A percentile compares a stretch with the other conserved stretches of the same genome.
Evolutionary conservation across 2,797 vertebrate species (phyloP).

Genomic region (Scomberomorus guttatus): DNA sequence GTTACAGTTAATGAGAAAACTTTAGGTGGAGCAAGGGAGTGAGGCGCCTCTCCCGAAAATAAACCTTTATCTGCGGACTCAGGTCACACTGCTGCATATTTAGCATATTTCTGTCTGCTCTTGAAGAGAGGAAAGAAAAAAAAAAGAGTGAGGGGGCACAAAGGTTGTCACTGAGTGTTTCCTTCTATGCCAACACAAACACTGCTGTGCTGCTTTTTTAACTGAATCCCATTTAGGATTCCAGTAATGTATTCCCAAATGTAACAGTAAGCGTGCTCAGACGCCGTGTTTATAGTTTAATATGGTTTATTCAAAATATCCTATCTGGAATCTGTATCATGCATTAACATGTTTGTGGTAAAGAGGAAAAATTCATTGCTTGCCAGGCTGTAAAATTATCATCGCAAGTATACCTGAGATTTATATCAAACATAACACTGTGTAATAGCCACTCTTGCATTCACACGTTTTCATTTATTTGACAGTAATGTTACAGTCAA

Average conservation of each 20-base stretch:
- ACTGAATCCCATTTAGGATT: conserved; percentile 59
- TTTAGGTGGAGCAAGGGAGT: conserved; percentile 47
- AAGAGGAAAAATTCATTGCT: conserved; percentile 19
- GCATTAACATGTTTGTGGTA: conserved; percentile 16
- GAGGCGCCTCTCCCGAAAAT: conserved; percentile 74
- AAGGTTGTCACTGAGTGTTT: conserved; percentile 37
- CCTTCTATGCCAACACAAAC: conserved; percentile 55
- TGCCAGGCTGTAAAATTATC: conserved; percentile 46
- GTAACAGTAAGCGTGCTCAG: background rate
- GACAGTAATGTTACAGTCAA: conserved; percentile 59
- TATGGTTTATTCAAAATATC: conserved; percentile 30
- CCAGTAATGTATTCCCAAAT: conserved; percentile 36
- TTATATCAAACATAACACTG: conserved; percentile 41
- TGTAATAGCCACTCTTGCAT: conserved; percentile 39
- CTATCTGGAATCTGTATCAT: conserved; percentile 17
- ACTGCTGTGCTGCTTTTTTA: conserved; percentile 39
- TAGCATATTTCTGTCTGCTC: conserved; percentile 79
- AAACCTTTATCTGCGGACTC: conserved; percentile 65
- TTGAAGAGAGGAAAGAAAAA: conserved; percentile 42
- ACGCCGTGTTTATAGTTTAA: conserved; percentile 24
- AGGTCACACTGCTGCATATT: conserved; percentile 78
- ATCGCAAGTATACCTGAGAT: conserved; percentile 17
- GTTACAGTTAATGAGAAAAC: conserved; percentile 60
- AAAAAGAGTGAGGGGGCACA: conserved; percentile 30
- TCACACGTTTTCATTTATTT: conserved; percentile 59